These are phyloP conservation scores for Hyalella azteca DNA, from an alignment of 2,888 invertebrate species.

Conservation along the genomic window DNA sequence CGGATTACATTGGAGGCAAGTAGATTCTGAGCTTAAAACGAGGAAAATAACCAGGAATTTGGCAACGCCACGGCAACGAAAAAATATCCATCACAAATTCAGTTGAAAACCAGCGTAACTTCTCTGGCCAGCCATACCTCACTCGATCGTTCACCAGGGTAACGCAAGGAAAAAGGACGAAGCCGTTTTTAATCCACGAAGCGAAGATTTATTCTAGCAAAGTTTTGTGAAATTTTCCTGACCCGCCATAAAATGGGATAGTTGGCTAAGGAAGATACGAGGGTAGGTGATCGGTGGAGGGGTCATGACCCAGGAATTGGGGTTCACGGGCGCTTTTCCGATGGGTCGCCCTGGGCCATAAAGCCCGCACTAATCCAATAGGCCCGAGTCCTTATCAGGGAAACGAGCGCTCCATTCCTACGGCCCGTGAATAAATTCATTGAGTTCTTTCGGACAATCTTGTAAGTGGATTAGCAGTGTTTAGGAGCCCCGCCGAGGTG, in stretches of 20 bases:
- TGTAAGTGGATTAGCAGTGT: slow-evolving; percentile 37
- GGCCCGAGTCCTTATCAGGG: slow-evolving; percentile 33
- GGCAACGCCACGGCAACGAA: too few relatives aligned
- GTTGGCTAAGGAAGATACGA: neutral
- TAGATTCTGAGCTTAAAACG: too few relatives aligned
- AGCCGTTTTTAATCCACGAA: slow-evolving; percentile 29
- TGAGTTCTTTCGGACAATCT: slow-evolving; percentile 37
- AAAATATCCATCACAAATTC: too few relatives aligned
- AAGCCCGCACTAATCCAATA: slow-evolving; percentile 27
- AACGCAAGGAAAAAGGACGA: neutral
- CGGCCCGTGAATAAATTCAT: slow-evolving; percentile 34
- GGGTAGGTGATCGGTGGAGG: neutral
- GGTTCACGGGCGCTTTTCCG: slow-evolving; percentile 27
- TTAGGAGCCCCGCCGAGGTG: slow-evolving; percentile 7
- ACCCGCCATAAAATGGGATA: slow-evolving; percentile 27
- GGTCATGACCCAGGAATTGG: slow-evolving; percentile 9
- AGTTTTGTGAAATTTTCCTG: slow-evolving; percentile 30
- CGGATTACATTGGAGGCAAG: too few relatives aligned
- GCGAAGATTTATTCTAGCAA: slow-evolving; percentile 23
- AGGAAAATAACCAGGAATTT: too few relatives aligned
- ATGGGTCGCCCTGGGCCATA: slow-evolving; percentile 35
- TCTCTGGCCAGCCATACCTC: too few relatives aligned
- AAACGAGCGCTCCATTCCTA: slow-evolving; percentile 23
- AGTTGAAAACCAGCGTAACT: too few relatives aligned
- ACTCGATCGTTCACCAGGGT: neutral